Evolutionary conservation across 2,888 invertebrate species (phyloP), one percentile per base, ranked within the genome.

Genomic region (Nephrocerus scutellatus): DNA sequence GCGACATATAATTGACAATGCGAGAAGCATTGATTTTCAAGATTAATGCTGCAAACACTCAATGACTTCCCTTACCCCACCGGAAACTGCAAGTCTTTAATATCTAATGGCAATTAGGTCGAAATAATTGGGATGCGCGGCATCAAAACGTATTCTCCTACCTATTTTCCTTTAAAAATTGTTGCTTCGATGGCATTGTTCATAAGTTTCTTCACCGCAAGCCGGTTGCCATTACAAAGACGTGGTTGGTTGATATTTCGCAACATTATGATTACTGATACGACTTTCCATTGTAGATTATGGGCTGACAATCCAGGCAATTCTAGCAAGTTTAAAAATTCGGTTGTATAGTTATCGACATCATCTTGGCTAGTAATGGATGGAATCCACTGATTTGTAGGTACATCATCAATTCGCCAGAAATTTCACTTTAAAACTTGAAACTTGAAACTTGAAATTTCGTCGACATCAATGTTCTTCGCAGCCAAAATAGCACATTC

Each of bases 401-500:
- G 25, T 6, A n/a, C n/a, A n/a, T n/a, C 10, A 25, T 25, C 13
- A 25, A 25, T 25, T 9, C 25, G 5, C 6, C 25, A 25, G 5
- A n/a, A 25, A 25, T 25, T 25, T 25, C 25, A 9, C 16, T 30
- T 30, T 13, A 7, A 30, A 30, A 14, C 10, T 30, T 30, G 30
- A 30, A 30, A n/a, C n/a, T n/a, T 47, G 6, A 20, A 23, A n/a
- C 23, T 13, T 19, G 41, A 41, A 2, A 44, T 13, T 14, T 41
- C 37, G 26, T 39, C 34, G 9, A 47, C 39, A 34, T 44, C 39
- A 15, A 10, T 28, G 33, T 44, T 47, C 36, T 44, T 46, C 7
- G 35, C 40, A n/a, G 47, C 44, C 28, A 47, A 34, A 28, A 44
- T 44, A 25, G n/a, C n/a, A n/a, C n/a, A n/a, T n/a, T n/a, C n/a